Conservation (phyloP, 2,888 invertebrate genomes). For the Diploptera punctata region DNA sequence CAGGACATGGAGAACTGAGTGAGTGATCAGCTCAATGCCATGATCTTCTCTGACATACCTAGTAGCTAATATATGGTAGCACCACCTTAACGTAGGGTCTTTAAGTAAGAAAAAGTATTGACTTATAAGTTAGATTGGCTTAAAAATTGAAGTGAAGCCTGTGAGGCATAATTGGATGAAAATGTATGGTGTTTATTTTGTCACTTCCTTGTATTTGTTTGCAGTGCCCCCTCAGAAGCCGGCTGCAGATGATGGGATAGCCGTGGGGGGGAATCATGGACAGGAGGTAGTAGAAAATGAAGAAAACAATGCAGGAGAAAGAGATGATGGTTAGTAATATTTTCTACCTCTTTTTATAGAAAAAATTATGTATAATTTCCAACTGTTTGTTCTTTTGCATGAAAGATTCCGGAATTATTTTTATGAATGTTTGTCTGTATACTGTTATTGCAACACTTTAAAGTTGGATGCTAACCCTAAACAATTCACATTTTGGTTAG, state of each 20-base stretch:
- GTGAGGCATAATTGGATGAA: background rate
- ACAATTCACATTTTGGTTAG: no score
- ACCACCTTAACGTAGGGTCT: background rate
- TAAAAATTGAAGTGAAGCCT: background rate
- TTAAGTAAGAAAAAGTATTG: no score
- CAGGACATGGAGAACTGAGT: no score
- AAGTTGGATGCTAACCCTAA: no score
- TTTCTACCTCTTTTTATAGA: no score
- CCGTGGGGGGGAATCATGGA: slow-evolving; percentile 35
- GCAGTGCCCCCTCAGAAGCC: background rate
- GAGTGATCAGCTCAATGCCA: no score
- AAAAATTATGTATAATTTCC: no score
- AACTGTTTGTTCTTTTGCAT: no score
- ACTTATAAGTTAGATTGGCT: no score
- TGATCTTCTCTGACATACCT: background rate
- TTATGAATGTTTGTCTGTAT: no score
- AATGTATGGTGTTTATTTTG: background rate
- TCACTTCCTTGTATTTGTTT: background rate
- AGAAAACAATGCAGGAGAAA: slow-evolving; percentile 39
- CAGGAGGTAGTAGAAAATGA: slow-evolving; percentile 33
- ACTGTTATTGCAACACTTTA: no score
- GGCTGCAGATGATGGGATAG: slow-evolving; percentile 12
- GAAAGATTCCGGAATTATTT: no score
- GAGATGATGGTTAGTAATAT: slow-evolving; percentile 27
- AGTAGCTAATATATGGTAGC: background rate